Conservation (phyloP, 2,888 invertebrate species). For the Cryptus armator region DNA sequence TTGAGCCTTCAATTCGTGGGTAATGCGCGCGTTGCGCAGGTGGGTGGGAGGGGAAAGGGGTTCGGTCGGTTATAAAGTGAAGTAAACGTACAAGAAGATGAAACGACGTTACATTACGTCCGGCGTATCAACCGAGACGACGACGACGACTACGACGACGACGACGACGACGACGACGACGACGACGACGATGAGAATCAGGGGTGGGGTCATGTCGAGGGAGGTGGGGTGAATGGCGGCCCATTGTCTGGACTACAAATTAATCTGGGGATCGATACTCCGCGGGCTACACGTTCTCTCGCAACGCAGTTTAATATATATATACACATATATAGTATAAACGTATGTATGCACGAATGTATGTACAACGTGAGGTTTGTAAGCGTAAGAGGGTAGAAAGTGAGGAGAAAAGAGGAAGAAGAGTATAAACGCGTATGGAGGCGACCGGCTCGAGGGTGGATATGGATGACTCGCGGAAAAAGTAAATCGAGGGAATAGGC, state of each 20-base stretch:
- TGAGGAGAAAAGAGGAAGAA: slow-evolving; percentile 49
- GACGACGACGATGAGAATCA: slow-evolving; percentile 24
- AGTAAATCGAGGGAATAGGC: slow-evolving; percentile 76
- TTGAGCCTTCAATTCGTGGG: background rate
- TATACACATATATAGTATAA: slow-evolving; percentile 31
- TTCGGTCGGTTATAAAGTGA: slow-evolving; percentile 66
- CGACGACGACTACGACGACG: slow-evolving; percentile 39
- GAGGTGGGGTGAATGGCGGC: slow-evolving; percentile 80
- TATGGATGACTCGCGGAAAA: slow-evolving; percentile 76
- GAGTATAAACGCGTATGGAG: slow-evolving; percentile 47
- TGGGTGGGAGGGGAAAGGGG: slow-evolving; percentile 8
- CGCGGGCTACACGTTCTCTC: slow-evolving; percentile 68
- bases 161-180: background rate
- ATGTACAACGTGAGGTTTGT: slow-evolving; percentile 32
- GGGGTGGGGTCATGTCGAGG: slow-evolving; percentile 38
- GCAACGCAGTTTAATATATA: slow-evolving; percentile 65
- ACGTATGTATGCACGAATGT: slow-evolving; percentile 19
- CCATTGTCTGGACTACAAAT: slow-evolving; percentile 85
- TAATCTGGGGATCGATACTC: slow-evolving; percentile 84
- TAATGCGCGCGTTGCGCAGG: slow-evolving; percentile 36
- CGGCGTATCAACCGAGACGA: slow-evolving; percentile 78
- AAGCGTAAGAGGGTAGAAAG: slow-evolving; percentile 49
- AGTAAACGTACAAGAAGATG: slow-evolving; percentile 73
- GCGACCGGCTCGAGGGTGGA: slow-evolving; percentile 7
- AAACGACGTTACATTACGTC: slow-evolving; percentile 79